Base-by-base conservation (phyloP, 2,797 vertebrate species). In the Molothrus ater region DNA sequence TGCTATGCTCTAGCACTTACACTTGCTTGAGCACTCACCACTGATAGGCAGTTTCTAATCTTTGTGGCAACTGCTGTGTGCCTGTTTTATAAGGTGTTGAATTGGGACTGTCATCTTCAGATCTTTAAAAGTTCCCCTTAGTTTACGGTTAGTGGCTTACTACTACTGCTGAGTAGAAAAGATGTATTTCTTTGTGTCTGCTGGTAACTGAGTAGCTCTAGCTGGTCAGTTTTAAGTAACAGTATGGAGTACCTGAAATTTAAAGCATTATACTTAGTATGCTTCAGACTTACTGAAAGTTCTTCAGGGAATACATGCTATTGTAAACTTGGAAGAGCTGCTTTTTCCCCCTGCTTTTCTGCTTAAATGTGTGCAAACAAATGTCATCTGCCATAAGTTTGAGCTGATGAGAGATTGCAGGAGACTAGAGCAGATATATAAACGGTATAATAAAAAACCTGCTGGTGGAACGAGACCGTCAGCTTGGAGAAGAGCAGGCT, bases 351-450 rank as follows among this genome's bases (percentile, higher is more conserved):
- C 47, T 60, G 59, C 42, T 71, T 78, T 72, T 85, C 68, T 86
- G 18, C 51, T 82, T 76, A 64, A 74, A 47, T 70, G 36, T 63
- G 3, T 85, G 78, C n/a, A 72, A 69, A 69, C 74, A 48, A 68
- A 40, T 47, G 60, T 80, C 21, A 32, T 65, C 56, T 92, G 48
- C 68, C 29, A 3, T 36, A 87, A 75, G n/a, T 2, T 5, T 74
- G 82, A 86, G 50, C 69, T 92, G 69, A 36, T 61, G 31, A 7
- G 42, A 40, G 57, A 17, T 70, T 83, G 69, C 26, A 40, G 60
- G 36, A 89, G 43, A 36, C 70, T 83, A 2, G 0, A 80, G 43
- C 45, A 60, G 56, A 70, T 40, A 29, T 0, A 0, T 28, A 16
- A 80, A 42, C 20, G 8, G 17, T 45, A 19, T 69, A 89, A 48